These are phyloP conservation scores for Podiceps cristatus DNA, from an alignment of 2,113 vertebrate genomes.

Conservation along the genomic window DNA sequence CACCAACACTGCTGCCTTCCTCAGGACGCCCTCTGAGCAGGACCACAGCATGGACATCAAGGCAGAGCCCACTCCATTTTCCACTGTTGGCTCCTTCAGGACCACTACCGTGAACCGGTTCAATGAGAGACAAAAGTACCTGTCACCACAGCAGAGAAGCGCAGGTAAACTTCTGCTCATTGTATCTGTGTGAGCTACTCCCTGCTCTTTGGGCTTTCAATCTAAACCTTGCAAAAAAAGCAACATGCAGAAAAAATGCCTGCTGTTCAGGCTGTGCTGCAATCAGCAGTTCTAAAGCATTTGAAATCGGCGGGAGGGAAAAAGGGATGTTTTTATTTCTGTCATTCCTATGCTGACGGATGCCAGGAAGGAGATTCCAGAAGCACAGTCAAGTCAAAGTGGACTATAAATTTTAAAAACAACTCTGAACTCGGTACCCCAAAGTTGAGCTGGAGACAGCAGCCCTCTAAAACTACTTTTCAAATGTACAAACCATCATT, in stretches of 20 bases:
- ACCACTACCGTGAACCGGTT: not conserved
- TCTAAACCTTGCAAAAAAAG: not conserved
- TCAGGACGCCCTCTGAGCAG: not conserved
- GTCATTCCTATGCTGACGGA: not conserved
- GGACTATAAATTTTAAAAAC: not conserved
- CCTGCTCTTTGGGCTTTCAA: not conserved
- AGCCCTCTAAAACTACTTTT: not conserved
- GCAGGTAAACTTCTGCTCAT: not conserved
- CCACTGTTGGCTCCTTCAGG: not conserved
- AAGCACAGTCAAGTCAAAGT: not conserved
- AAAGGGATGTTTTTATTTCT: not conserved
- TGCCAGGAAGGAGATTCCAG: constrained; percentile 14
- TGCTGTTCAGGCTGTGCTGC: not conserved
- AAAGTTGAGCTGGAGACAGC: not conserved
- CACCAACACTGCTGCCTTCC: not conserved
- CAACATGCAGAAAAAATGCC: not conserved
- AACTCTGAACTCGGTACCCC: not conserved
- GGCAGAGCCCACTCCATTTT: not conserved
- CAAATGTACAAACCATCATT: not conserved
- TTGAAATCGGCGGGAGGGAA: not conserved
- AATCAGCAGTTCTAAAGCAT: not conserved
- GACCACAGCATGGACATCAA: fast-evolving
- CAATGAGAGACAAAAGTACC: not conserved
- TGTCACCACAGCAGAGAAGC: not conserved
- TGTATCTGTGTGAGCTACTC: not conserved